A percentile compares a stretch with the other conserved stretches of the same genome.
phyloP scores from a whole-genome alignment of 92 coral and sea anemone species.

The Palythoa caribaeorum region DNA sequence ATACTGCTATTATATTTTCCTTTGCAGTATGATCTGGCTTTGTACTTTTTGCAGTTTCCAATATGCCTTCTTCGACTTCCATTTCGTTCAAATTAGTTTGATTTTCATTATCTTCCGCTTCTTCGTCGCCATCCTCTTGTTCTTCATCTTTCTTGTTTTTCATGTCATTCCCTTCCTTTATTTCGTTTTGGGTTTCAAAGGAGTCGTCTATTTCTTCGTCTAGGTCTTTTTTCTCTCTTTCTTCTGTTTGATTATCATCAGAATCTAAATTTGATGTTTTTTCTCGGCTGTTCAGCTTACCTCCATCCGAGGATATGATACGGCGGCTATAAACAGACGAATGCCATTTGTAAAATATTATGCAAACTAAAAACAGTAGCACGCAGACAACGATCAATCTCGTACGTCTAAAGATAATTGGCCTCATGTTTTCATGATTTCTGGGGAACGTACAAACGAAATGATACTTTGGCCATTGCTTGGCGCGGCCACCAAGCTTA shows the following conservation, averaged over 20 bases:
- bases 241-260: neutral
- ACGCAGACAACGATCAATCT: neutral
- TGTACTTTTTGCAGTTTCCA: neutral
- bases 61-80: neutral
- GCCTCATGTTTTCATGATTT: slow-evolving; percentile 15
- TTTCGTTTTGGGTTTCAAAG: neutral
- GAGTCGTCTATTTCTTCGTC: neutral
- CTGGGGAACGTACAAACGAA: neutral
- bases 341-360: slow-evolving; percentile 21
- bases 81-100: neutral
- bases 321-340: neutral
- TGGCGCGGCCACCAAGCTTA: too few relatives aligned
- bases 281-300: neutral
- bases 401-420: slow-evolving; percentile 24
- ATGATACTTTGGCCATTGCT: too few relatives aligned
- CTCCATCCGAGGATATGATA: neutral
- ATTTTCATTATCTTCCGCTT: neutral
- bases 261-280: neutral
- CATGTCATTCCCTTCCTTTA: neutral
- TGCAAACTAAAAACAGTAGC: neutral
- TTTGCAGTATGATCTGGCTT: neutral
- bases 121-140: neutral
- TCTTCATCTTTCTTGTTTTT: neutral
- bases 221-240: neutral
- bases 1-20: slow-evolving; percentile 67